Evolutionary conservation across 2,888 invertebrate species (phyloP).

Genomic region (Argyresthia goedartella): DNA sequence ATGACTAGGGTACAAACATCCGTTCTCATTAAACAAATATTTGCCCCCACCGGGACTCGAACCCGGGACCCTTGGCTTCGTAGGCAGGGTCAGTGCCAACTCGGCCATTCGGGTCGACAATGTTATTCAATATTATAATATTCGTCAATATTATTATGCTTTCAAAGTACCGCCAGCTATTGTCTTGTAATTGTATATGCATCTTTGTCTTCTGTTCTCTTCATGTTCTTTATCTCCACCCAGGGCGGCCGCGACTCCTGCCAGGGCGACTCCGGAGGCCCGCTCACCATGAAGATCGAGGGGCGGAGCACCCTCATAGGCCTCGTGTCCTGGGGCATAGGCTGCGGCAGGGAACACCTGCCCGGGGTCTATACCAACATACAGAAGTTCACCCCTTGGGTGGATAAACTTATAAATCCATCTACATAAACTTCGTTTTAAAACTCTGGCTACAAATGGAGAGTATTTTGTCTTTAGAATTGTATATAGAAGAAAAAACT

Average conservation of each 20-base stretch:
- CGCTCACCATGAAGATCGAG: conserved; percentile 86
- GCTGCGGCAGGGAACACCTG: conserved; percentile 89
- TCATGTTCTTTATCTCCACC: neutral
- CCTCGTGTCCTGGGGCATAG: conserved; percentile 92
- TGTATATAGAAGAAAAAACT: neutral
- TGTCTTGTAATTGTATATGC: too few relatives aligned
- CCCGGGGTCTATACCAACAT: conserved; percentile 95
- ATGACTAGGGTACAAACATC: too few relatives aligned
- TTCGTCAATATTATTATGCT: too few relatives aligned
- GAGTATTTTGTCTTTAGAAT: neutral
- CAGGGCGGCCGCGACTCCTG: conserved; percentile 81
- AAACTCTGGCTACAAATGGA: too few relatives aligned
- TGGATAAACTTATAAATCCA: conserved; percentile 81
- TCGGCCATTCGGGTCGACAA: too few relatives aligned
- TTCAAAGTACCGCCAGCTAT: too few relatives aligned
- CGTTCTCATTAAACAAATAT: too few relatives aligned
- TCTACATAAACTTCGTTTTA: conserved; percentile 15
- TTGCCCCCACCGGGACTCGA: too few relatives aligned
- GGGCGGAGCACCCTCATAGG: conserved; percentile 90
- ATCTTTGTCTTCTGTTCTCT: too few relatives aligned
- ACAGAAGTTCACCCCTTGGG: conserved; percentile 93
- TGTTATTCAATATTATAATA: too few relatives aligned
- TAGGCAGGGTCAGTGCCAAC: too few relatives aligned
- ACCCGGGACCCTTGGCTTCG: too few relatives aligned
- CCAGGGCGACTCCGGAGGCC: conserved; percentile 88